Base-by-base conservation (phyloP, 1,140 invertebrate genomes). In the Neodiprion virginianus region DNA sequence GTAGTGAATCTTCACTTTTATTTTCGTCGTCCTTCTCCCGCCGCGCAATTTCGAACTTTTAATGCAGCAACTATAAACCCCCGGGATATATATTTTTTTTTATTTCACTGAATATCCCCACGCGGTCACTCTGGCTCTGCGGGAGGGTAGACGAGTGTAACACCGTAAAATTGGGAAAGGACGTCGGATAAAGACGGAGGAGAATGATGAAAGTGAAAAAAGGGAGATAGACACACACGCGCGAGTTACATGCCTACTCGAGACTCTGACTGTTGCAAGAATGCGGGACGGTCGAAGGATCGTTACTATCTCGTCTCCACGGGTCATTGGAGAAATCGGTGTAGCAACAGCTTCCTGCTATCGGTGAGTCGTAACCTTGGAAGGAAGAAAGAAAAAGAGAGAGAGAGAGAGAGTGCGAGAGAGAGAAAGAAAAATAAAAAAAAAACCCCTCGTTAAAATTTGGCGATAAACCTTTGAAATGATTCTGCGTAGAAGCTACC, bases 271-370 rank as follows among this genome's bases (percentile, higher is more conserved):
- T 14, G 17, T 14, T 40, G 5, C 5, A 40, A 40, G 28, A 40
- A 40, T 40, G 28, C 28, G 28, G 28, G 28, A 5, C 28, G 28
- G 28, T 40, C 28, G 28, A 40, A 40, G 28, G 7, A 8, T 8
- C 53, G 11, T 61, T 61, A 61, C 53, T 61, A 61, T 61, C 53
- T 61, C 28, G 11, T 61, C 53, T 12, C 14, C 40, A 69, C 67
- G 11, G 67, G 40, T 47, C 67, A 69, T 69, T 69, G 67, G 67
- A 69, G 67, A 69, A 69, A 69, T 69, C 67, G 11, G 67, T 69
- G n/a, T 12, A 23, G 40, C 53, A 61, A 8, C 28, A 40, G 28
- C 28, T 14, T 65, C 61, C 12, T 14, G 21, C 67, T 69, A 69
- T 69, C 67, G 67, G 11, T 12, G 17, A 69, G 67, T 69, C 67